Base-by-base conservation (phyloP, 2,113 vertebrate species). In the Notechis scutatus region DNA sequence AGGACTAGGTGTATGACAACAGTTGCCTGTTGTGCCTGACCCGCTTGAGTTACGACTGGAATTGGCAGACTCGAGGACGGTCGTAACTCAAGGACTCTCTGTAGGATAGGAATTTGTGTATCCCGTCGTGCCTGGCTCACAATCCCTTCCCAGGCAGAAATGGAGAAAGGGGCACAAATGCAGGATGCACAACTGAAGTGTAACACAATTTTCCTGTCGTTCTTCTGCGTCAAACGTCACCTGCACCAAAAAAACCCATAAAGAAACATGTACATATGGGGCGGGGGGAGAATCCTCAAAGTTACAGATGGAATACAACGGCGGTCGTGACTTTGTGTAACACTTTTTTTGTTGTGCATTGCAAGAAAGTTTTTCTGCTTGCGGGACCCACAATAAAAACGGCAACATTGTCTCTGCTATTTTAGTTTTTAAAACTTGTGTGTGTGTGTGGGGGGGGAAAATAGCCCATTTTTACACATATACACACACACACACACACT, bases 81-180 rank as follows among this genome's bases (percentile, higher is more conserved):
- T 69, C 0, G 1, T 64, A 69, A n/a, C 12, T 69, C 0, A 29
- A 69, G 29, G 29, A n/a, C 12, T 5, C 10, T 4, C 61, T n/a
- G 4, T 5, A 9, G 4, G 4, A 14, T 14, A n/a, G 26, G 11
- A n/a, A 7, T 64, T 64, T 64, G 26, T 64, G 26, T n/a, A 29
- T 5, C 29, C 61, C 0, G 4, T 69, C 0, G 0, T n/a, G 29
- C 29, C 61, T 0, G 12, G 29, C 29, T 10, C 61, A 69, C 29
- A n/a, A 69, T n/a, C 29, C 12, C 12, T 69, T 69, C 61, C 7
- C 61, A 69, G 14, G 12, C 61, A n/a, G 29, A n/a, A 69, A 15
- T n/a, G 11, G 61, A 64, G 61, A 69, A 69, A n/a, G 7, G 24
- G 26, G 26, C 61, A 47, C 47, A 47, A 47, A 47, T 47, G 6